phyloP scores from a whole-genome alignment of 2,113 vertebrate genomes.

The Himantopus leucocephalus region DNA sequence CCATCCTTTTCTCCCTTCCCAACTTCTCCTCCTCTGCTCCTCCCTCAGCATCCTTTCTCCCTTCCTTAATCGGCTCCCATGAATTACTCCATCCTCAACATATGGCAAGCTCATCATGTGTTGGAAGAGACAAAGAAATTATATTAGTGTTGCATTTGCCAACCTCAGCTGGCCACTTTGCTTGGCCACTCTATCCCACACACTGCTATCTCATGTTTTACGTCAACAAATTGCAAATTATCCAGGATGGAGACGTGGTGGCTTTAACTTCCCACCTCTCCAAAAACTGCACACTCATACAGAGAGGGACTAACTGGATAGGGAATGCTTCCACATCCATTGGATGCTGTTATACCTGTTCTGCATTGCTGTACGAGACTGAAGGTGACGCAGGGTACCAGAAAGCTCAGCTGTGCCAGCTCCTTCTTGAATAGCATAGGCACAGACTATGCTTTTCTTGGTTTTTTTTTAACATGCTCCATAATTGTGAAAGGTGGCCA shows the following conservation, averaged over 20 bases:
- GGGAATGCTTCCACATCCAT: neutral
- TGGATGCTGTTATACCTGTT: neutral
- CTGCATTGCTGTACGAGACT: neutral
- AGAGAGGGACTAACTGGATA: neutral
- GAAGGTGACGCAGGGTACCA: neutral
- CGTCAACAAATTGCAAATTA: neutral
- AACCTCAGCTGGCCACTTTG: neutral
- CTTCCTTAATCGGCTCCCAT: neutral
- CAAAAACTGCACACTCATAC: neutral
- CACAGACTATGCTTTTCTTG: neutral
- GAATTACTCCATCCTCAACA: neutral
- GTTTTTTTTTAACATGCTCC: neutral
- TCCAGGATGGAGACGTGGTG: neutral
- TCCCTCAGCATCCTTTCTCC: neutral
- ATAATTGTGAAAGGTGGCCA: neutral
- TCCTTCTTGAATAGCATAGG: neutral
- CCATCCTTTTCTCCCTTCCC: neutral
- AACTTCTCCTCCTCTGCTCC: neutral
- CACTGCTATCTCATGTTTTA: neutral
- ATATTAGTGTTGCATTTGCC: neutral
- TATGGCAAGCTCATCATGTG: fast-evolving
- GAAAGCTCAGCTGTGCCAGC: neutral
- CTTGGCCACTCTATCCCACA: neutral
- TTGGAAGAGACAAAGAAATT: neutral
- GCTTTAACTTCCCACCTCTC: neutral